Evolutionary conservation across 2,113 vertebrate species (phyloP).

Genomic region (Amblyornis subalaris): DNA sequence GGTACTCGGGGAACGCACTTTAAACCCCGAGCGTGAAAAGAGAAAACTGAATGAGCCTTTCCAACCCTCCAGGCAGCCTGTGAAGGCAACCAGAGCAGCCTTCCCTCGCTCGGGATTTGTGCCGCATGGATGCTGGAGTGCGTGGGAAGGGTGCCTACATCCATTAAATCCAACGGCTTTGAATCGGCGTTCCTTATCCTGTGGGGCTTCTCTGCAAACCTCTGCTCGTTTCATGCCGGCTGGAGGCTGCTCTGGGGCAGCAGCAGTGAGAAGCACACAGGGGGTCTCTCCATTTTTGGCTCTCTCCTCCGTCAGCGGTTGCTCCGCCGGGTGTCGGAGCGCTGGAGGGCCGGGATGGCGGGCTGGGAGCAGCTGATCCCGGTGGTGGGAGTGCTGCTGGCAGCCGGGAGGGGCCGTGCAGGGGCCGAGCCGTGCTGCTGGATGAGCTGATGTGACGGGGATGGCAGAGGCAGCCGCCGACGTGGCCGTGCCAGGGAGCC

Average conservation of each 20-base stretch:
- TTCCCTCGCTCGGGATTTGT: neutral
- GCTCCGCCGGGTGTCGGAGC: neutral
- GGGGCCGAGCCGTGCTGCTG: neutral
- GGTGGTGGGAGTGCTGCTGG: neutral
- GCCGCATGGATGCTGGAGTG: neutral
- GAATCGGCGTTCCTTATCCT: rapidly evolving
- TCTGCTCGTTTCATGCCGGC: rapidly evolving
- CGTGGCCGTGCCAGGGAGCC: neutral
- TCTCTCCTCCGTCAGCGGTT: neutral
- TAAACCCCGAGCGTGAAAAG: neutral
- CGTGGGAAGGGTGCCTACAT: neutral
- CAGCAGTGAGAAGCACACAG: rapidly evolving
- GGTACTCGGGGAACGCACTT: neutral
- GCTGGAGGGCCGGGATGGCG: neutral
- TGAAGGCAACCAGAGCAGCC: neutral
- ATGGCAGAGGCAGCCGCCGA: neutral
- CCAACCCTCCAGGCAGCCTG: neutral
- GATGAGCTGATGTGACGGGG: neutral
- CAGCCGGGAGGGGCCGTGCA: neutral
- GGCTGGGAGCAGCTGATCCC: neutral
- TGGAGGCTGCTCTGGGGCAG: neutral
- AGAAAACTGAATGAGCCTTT: neutral
- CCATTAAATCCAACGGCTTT: neutral
- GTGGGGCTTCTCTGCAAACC: neutral
- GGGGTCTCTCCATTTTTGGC: rapidly evolving